These are phyloP conservation scores for Petrocephalus microphthalmus DNA, from an alignment of 2,113 vertebrate genomes.

Conservation along the genomic window DNA sequence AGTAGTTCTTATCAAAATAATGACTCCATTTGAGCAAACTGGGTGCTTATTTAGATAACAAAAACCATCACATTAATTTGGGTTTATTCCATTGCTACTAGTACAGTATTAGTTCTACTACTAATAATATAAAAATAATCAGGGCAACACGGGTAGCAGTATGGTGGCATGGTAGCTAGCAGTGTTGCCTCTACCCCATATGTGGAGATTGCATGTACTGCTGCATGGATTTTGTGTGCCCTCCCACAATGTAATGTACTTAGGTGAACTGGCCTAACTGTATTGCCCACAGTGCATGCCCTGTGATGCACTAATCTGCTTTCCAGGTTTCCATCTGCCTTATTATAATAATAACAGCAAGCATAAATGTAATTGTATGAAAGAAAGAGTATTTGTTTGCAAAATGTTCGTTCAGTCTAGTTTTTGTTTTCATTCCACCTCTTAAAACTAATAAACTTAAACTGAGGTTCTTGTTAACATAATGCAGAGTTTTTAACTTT, in stretches of 20 bases:
- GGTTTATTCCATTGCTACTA: not conserved
- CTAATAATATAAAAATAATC: not conserved
- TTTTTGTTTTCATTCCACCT: not conserved
- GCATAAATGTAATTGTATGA: not conserved
- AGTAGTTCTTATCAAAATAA: not conserved
- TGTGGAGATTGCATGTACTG: not conserved
- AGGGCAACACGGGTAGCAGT: not conserved
- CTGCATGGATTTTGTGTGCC: not conserved
- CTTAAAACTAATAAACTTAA: not conserved
- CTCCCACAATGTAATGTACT: not conserved
- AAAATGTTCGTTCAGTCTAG: not conserved
- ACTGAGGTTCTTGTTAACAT: not conserved
- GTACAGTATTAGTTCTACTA: not conserved
- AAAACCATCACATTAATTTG: not conserved
- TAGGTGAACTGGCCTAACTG: not conserved
- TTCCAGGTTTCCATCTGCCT: not conserved
- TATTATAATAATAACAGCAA: not conserved
- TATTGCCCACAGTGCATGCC: not conserved
- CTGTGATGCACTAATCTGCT: not conserved
- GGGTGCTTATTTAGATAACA: not conserved
- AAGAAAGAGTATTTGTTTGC: not conserved
- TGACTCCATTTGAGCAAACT: not conserved
- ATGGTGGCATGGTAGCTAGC: not conserved
- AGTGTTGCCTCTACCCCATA: not conserved
- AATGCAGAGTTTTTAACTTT: not conserved